phyloP scores from a whole-genome alignment of 2,797 vertebrate species.

The Crax fasciolata region DNA sequence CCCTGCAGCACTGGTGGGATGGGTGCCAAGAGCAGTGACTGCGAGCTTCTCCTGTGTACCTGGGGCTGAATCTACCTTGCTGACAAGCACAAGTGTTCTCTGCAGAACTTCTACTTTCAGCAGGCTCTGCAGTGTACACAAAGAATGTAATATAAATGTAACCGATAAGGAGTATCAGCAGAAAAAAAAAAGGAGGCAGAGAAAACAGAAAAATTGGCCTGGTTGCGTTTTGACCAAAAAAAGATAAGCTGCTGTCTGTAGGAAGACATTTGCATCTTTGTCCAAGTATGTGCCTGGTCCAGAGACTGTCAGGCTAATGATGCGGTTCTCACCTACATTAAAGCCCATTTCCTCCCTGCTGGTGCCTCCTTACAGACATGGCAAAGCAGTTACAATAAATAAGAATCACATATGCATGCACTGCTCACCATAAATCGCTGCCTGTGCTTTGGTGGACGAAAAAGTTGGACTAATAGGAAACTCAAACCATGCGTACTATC shows the following conservation, averaged over 20 bases:
- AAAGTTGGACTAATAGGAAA: not conserved
- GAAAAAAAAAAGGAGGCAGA: not conserved
- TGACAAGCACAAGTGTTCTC: not conserved
- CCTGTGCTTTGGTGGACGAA: not conserved
- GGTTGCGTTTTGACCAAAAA: not conserved
- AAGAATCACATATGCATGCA: not conserved
- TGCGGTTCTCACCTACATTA: slow-evolving; percentile 28
- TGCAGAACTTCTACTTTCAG: not conserved
- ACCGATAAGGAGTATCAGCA: not conserved
- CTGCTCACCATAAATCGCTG: not conserved
- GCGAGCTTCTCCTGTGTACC: not conserved
- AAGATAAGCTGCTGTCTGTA: not conserved
- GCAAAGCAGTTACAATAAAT: slow-evolving; percentile 25
- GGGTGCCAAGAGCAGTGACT: accelerated
- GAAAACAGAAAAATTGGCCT: not conserved
- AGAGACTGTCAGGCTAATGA: slow-evolving; percentile 36
- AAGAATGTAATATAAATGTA: not conserved
- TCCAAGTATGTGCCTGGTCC: not conserved
- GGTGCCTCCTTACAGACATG: slow-evolving; percentile 8
- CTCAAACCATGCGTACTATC: not conserved
- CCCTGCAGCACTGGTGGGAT: not conserved
- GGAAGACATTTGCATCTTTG: slow-evolving; percentile 18
- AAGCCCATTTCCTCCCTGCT: slow-evolving; percentile 50
- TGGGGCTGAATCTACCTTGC: not conserved
- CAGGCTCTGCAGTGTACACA: not conserved